phyloP scores from a whole-genome alignment of 2,797 vertebrate genomes.

The Florisuga fusca region DNA sequence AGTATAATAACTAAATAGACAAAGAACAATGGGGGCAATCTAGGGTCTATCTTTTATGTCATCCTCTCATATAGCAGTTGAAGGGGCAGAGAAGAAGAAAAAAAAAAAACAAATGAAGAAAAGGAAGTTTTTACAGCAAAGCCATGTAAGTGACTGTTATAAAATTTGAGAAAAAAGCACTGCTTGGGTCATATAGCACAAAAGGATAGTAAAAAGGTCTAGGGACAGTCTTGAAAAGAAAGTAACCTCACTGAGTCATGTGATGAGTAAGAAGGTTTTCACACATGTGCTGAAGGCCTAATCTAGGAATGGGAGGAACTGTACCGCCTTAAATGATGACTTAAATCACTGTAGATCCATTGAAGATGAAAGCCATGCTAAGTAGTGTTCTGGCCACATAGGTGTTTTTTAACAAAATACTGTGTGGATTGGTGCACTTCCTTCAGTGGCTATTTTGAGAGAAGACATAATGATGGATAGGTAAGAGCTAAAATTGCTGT shows the following conservation, averaged over 20 bases:
- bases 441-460: neutral
- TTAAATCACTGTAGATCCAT: neutral
- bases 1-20: neutral
- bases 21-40: neutral
- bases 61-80: neutral
- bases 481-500: neutral
- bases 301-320: neutral
- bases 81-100: neutral
- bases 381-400: neutral
- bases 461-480: neutral
- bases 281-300: neutral
- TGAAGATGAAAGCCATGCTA: neutral
- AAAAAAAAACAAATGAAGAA: neutral
- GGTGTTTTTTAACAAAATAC: neutral
- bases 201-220: neutral
- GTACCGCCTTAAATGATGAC: neutral
- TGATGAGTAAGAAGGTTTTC: neutral
- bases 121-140: neutral
- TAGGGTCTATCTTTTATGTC: neutral
- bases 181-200: neutral
- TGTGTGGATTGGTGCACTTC: neutral
- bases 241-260: neutral
- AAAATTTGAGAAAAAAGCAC: neutral
- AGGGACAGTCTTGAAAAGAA: neutral
- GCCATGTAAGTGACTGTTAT: neutral